These are phyloP conservation scores for Eutrigla gurnardus DNA, from an alignment of 2,797 vertebrate species.

Conservation along the genomic window DNA sequence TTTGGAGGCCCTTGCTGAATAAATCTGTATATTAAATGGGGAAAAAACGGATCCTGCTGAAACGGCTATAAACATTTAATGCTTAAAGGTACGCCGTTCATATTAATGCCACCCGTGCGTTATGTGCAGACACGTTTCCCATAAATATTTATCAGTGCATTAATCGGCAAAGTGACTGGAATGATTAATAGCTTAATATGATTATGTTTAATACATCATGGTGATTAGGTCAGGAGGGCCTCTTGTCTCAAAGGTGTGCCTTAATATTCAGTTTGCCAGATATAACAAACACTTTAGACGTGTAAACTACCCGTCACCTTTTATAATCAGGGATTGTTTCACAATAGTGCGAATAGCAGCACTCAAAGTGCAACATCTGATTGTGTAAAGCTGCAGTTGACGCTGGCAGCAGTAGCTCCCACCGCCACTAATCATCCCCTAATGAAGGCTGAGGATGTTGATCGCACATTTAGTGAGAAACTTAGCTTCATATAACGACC, in stretches of 20 bases:
- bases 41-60: constrained; percentile 25
- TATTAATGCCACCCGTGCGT: constrained; percentile 36
- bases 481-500: too few species aligned
- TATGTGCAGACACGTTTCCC: constrained; percentile 25
- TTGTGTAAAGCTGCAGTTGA: constrained; percentile 1
- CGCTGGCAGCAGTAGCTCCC: background rate
- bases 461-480: background rate
- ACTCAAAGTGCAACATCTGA: background rate
- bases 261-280: constrained; percentile 2
- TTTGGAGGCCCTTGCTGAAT: constrained; percentile 33
- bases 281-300: background rate
- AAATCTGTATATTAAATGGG: constrained; percentile 57
- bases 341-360: background rate
- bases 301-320: background rate
- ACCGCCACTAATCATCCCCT: background rate
- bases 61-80: constrained; percentile 18
- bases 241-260: constrained; percentile 20
- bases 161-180: constrained; percentile 29
- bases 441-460: constrained; percentile 2
- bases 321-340: background rate
- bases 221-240: constrained; percentile 21
- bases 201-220: constrained; percentile 31
- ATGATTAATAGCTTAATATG: constrained; percentile 21
- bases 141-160: constrained; percentile 56
- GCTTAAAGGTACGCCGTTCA: constrained; percentile 26